Evolutionary conservation across 2,888 invertebrate genomes (phyloP).

Genomic region (Anthophora plumipes): DNA sequence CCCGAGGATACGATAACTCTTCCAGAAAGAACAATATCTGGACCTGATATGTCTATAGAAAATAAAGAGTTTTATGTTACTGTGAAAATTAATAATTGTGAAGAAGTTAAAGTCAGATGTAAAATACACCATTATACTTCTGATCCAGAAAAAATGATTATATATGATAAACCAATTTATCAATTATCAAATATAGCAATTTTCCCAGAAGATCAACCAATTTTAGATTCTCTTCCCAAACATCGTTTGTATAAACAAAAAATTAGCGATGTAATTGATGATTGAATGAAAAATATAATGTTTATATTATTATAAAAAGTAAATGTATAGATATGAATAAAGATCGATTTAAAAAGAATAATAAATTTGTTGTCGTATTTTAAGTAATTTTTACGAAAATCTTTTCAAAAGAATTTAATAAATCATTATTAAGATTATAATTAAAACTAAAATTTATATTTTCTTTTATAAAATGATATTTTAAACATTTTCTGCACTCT

Average conservation of each 20-base stretch:
- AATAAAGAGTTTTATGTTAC: slow-evolving; percentile 93
- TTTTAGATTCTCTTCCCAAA: slow-evolving; percentile 79
- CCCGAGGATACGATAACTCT: slow-evolving; percentile 91
- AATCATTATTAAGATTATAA: slow-evolving; percentile 1
- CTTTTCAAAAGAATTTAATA: too few relatives aligned
- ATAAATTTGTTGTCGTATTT: not conserved
- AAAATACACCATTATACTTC: slow-evolving; percentile 92
- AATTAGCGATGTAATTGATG: not conserved
- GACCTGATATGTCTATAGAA: slow-evolving; percentile 92
- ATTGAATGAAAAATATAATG: not conserved
- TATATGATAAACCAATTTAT: slow-evolving; percentile 86
- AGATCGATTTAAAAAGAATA: slow-evolving; percentile 14
- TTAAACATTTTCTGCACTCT: not conserved
- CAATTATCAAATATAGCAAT: slow-evolving; percentile 85
- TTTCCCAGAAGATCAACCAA: slow-evolving; percentile 86
- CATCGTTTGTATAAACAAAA: slow-evolving; percentile 37
- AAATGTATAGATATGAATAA: slow-evolving; percentile 49
- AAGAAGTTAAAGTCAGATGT: slow-evolving; percentile 91
- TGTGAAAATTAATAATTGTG: slow-evolving; percentile 90
- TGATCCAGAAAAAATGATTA: slow-evolving; percentile 75
- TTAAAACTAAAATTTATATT: not conserved
- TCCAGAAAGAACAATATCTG: slow-evolving; percentile 90
- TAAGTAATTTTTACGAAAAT: not conserved
- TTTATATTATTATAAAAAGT: not conserved
- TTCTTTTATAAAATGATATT: not conserved